Conservation (phyloP, 1,140 invertebrate genomes). For the Tetramorium alpestre region DNA sequence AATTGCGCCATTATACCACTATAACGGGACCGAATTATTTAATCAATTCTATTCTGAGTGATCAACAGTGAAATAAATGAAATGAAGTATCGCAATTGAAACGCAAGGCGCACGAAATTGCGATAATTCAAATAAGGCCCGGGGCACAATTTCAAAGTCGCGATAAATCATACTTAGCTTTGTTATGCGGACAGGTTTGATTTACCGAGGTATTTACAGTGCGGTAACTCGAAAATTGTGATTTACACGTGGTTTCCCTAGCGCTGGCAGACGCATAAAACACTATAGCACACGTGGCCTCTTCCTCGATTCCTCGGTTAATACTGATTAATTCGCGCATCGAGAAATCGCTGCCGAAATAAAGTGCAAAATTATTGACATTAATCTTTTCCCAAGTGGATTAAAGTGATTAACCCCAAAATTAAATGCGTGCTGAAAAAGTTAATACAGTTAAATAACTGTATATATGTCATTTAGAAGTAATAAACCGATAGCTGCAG, state of each 20-base stretch:
- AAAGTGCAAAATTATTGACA: not conserved
- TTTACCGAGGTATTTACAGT: conserved; percentile 41
- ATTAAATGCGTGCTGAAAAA: not conserved
- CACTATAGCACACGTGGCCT: conserved; percentile 30
- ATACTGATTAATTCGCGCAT: conserved; percentile 45
- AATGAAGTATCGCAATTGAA: not conserved
- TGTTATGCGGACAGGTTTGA: conserved; percentile 40
- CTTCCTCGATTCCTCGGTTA: conserved; percentile 2
- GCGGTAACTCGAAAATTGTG: conserved; percentile 58
- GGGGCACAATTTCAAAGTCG: conserved; percentile 37
- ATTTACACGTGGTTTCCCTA: conserved; percentile 46
- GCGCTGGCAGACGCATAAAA: conserved; percentile 42
- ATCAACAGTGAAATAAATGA: conserved; percentile 2
- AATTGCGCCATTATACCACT: conserved; percentile 11
- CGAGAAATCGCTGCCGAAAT: not conserved
- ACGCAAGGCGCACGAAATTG: not conserved
- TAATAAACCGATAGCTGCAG: not conserved
- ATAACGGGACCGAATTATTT: conserved; percentile 26
- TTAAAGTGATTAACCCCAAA: not conserved
- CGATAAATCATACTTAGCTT: conserved; percentile 37
- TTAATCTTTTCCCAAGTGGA: not conserved
- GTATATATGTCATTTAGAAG: not conserved
- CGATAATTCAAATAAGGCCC: conserved; percentile 29
- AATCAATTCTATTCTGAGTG: not conserved
- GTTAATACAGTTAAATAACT: not conserved